Percentiles rank a stretch among this genome's conserved stretches.
Conservation (phyloP, 2,113 vertebrate genomes). For the Anolis carolinensis region DNA sequence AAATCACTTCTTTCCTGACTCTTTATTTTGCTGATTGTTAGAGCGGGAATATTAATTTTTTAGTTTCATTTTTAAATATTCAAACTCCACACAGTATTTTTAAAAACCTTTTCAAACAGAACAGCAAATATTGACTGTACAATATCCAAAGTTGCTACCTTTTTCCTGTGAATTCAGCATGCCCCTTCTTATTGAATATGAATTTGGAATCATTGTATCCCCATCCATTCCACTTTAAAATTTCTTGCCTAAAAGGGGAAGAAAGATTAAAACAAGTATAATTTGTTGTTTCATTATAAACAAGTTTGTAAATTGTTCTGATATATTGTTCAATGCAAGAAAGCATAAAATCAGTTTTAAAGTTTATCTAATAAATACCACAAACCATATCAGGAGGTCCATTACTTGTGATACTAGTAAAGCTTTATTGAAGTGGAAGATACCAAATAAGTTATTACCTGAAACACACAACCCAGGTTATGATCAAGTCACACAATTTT, state of each 20-base stretch:
- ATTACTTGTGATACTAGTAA: background rate
- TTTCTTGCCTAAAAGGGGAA: slow-evolving; percentile 85
- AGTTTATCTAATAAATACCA: background rate
- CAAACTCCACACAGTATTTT: background rate
- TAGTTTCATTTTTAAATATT: background rate
- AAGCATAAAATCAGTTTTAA: background rate
- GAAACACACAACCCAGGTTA: background rate
- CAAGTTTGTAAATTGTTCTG: background rate
- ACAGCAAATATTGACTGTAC: slow-evolving; percentile 11
- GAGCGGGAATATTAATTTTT: too few species aligned
- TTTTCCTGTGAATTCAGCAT: slow-evolving; percentile 95
- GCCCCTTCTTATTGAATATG: slow-evolving; percentile 95
- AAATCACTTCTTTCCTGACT: too few species aligned
- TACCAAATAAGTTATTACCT: background rate
- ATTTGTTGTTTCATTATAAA: background rate
- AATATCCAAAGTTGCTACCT: slow-evolving; percentile 75
- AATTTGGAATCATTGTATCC: slow-evolving; percentile 97
- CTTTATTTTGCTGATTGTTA: too few species aligned
- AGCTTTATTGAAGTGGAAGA: background rate
- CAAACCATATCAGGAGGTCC: background rate
- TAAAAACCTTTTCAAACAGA: slow-evolving; percentile 17
- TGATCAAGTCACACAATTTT: background rate
- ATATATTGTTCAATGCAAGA: background rate
- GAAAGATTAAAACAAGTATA: background rate
- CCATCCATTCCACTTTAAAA: slow-evolving; percentile 99